Evolutionary conservation across 2,888 invertebrate genomes (phyloP).

Genomic region (Seira musarum): DNA sequence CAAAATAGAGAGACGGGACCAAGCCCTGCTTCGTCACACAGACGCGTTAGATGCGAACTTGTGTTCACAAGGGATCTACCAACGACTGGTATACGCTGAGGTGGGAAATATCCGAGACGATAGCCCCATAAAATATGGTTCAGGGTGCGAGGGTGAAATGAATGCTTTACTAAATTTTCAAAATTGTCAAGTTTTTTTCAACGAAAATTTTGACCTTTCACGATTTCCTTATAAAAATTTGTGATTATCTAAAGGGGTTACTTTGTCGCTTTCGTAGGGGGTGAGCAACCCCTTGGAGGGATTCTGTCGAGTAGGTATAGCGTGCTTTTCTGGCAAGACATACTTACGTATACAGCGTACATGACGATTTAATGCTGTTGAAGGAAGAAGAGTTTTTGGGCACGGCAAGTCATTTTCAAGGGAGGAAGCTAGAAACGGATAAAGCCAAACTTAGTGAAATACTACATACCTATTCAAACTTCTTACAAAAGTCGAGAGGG

Average conservation of each 20-base stretch:
- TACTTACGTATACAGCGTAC: background rate
- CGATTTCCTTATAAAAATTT: slow-evolving; percentile 5
- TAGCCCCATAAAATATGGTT: slow-evolving; percentile 20
- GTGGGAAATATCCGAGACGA: slow-evolving; percentile 20
- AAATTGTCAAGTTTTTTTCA: background rate
- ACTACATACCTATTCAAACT: background rate
- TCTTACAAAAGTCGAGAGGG: background rate
- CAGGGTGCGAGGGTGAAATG: slow-evolving; percentile 13
- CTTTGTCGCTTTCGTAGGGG: background rate
- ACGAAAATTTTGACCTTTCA: slow-evolving; percentile 22
- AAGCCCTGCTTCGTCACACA: slow-evolving; percentile 43
- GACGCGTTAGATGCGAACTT: slow-evolving; percentile 23
- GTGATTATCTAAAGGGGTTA: background rate
- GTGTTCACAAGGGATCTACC: slow-evolving; percentile 30
- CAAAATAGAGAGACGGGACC: slow-evolving; percentile 26
- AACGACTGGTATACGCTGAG: slow-evolving; percentile 21
- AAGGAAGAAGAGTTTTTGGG: no score
- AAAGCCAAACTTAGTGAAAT: background rate
- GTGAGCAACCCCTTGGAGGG: slow-evolving; percentile 38
- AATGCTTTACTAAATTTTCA: background rate
- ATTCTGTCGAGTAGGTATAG: slow-evolving; percentile 11
- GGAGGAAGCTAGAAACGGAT: no score
- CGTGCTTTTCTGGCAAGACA: background rate
- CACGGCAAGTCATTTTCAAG: no score
- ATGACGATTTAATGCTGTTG: background rate